These are phyloP conservation scores for Furnarius figulus DNA, from an alignment of 2,113 vertebrate species.

Conservation along the genomic window DNA sequence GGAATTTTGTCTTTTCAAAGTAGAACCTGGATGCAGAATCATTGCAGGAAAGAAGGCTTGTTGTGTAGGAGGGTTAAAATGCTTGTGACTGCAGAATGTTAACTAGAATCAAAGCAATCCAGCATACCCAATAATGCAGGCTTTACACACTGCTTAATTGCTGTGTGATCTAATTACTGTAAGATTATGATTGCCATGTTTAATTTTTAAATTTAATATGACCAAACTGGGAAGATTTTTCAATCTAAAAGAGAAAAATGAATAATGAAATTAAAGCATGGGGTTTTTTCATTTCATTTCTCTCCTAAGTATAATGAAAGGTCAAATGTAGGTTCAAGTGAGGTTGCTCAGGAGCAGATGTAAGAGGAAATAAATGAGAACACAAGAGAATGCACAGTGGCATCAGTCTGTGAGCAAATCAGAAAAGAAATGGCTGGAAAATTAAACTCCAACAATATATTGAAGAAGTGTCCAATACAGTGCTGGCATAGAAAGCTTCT, in stretches of 20 bases:
- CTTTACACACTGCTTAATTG: constrained; percentile 20
- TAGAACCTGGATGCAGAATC: not conserved
- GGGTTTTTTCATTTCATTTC: not conserved
- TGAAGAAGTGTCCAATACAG: not conserved
- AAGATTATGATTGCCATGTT: not conserved
- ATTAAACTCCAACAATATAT: not conserved
- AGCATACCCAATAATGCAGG: not conserved
- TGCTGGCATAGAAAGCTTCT: not conserved
- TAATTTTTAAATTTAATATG: not conserved
- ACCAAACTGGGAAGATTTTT: not conserved
- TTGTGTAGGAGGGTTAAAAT: not conserved
- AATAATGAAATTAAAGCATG: not conserved
- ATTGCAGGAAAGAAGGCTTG: not conserved
- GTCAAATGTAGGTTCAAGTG: not conserved
- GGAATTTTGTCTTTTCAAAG: not conserved
- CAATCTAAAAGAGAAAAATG: not conserved
- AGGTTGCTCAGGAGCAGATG: not conserved
- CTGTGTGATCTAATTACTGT: not conserved
- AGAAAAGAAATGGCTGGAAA: not conserved
- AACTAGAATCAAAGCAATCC: not conserved
- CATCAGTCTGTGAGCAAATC: not conserved
- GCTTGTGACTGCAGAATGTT: not conserved
- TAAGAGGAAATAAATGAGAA: not conserved
- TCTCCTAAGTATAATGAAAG: not conserved
- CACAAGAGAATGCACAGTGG: not conserved